Conservation (phyloP, 2,888 invertebrate species). For the Aricia artaxerxes region DNA sequence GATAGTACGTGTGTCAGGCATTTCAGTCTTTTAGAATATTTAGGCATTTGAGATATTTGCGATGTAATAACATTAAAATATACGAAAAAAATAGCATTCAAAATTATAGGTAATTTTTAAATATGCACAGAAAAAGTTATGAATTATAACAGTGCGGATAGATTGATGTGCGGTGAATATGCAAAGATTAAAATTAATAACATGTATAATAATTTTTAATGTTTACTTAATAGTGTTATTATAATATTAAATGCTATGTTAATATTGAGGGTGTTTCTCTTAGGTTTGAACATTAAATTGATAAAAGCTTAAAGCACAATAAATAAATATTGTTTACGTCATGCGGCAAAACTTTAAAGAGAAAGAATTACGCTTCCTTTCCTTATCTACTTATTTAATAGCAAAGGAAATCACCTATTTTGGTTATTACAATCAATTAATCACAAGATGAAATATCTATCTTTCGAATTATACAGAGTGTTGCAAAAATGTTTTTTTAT, state of each 20-base stretch:
- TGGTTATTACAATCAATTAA: background rate
- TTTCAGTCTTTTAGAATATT: no score
- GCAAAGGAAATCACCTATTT: background rate
- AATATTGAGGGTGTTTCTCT: background rate
- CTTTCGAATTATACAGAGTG: background rate
- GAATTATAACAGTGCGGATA: background rate
- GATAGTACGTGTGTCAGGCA: no score
- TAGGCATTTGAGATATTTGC: background rate
- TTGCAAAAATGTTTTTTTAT: background rate
- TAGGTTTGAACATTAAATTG: background rate
- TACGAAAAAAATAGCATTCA: background rate
- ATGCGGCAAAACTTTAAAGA: slow-evolving; percentile 1
- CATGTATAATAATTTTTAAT: background rate
- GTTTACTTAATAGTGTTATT: background rate
- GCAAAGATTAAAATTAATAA: background rate
- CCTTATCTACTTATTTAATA: background rate
- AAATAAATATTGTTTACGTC: background rate
- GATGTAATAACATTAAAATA: background rate
- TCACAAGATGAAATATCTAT: background rate
- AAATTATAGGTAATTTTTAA: background rate
- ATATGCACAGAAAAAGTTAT: background rate
- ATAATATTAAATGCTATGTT: slow-evolving; percentile 11
- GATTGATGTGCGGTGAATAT: background rate
- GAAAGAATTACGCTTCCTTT: background rate
- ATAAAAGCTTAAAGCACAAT: background rate